Base-by-base conservation (phyloP, 2,888 invertebrate genomes). In the Agrochola circellaris region DNA sequence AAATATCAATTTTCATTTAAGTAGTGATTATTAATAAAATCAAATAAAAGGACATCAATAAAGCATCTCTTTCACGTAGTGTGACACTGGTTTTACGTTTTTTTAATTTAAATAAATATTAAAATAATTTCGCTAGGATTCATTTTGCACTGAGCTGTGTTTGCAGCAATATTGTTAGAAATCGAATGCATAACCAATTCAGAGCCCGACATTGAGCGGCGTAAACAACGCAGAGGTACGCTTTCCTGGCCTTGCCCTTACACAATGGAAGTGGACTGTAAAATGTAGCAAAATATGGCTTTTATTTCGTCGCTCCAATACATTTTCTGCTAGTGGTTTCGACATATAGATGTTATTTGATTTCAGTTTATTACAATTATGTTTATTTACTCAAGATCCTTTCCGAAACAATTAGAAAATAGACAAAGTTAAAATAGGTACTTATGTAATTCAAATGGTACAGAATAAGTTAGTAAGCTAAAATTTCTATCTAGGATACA, bases 251-350 rank as follows among this genome's bases (percentile, higher is more conserved):
- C 51, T 69, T 61, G 60, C 23, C 42, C 38, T 67, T 34, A 69
- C 69, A 38, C 34, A 61, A 61, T 69, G 60, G 51, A 77, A 60
- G 20, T 77, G 48, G 30, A 61, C 58, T 42, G 13, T 61, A 79
- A 77, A 69, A 54, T 79, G 9, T 38, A 62, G 78, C 34, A 20
- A 45, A 54, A 70, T 69, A 79, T 78, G 30, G 60, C n/a, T 34
- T 61, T 42, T n/a, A n/a, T 56, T 38, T 7, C 56, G 48, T 51
- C 48, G 15, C 20, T 58, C 26, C 23, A 34, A 65, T 58, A 72
- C 51, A 72, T 65, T 73, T 38, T 58, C 56, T 56, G 56, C 56
- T 64, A 48, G 17, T n/a, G n/a, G 54, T 30, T 72, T 42, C n/a
- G 42, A 30, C 15, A 51, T 38, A 9, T 34, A 20, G 48, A 45